These are phyloP conservation scores for Gyps fulvus DNA, from an alignment of 2,113 vertebrate species.

Conservation along the genomic window DNA sequence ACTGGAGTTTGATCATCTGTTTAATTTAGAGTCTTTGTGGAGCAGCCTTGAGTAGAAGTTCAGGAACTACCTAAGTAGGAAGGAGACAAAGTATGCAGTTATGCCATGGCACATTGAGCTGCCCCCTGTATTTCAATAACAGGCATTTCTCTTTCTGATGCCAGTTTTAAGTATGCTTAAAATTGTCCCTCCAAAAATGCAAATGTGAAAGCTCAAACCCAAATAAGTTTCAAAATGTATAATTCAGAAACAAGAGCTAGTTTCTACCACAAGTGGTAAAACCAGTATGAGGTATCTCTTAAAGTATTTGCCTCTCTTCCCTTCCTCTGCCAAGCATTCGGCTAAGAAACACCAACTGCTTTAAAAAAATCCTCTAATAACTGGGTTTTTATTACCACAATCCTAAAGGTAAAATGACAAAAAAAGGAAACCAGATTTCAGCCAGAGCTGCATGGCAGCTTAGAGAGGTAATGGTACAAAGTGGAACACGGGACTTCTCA, in stretches of 20 bases:
- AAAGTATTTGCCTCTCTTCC: not conserved
- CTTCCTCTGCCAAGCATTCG: not conserved
- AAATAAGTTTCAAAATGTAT: not conserved
- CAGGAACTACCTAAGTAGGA: not conserved
- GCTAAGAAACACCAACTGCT: not conserved
- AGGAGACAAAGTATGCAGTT: not conserved
- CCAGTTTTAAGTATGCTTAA: not conserved
- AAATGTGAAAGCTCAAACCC: not conserved
- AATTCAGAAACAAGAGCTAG: not conserved
- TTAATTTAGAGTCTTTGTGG: not conserved
- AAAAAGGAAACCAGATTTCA: not conserved
- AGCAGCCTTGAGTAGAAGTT: not conserved
- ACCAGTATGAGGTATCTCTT: not conserved
- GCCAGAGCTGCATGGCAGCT: not conserved
- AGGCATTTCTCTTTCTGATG: not conserved
- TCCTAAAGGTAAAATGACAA: not conserved
- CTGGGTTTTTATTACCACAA: not conserved
- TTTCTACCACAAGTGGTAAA: not conserved
- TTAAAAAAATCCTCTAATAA: not conserved
- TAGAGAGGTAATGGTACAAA: not conserved
- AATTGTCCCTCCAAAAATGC: not conserved
- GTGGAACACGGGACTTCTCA: not conserved
- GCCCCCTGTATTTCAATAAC: not conserved
- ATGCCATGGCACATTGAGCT: accelerated
- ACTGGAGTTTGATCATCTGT: not conserved